phyloP scores from a whole-genome alignment of 2,113 vertebrate species.

The Sclerurus mexicanus region DNA sequence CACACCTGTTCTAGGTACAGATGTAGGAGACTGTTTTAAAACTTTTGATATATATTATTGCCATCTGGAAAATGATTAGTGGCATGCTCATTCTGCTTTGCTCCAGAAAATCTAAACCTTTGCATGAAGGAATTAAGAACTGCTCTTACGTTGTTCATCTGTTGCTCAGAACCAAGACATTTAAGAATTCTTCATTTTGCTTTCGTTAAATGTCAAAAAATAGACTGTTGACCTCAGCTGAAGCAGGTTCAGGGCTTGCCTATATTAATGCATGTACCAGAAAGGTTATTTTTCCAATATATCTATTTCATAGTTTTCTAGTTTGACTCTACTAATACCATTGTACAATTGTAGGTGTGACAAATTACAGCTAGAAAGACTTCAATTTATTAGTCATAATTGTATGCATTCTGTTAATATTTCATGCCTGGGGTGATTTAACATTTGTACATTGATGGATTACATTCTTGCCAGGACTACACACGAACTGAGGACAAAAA shows the following conservation, averaged over 20 bases:
- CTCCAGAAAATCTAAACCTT: slow-evolving; percentile 1
- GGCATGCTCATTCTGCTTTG: slow-evolving; percentile 4
- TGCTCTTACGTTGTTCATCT: neutral
- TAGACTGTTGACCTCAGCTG: neutral
- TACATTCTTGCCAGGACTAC: neutral
- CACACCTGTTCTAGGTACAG: neutral
- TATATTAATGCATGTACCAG: slow-evolving; percentile 15
- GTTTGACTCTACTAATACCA: neutral
- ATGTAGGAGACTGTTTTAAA: neutral
- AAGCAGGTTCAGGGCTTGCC: neutral
- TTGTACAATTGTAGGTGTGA: neutral
- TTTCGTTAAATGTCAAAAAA: neutral
- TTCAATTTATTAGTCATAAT: slow-evolving; percentile 50
- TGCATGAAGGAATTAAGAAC: slow-evolving; percentile 7
- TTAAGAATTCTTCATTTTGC: neutral
- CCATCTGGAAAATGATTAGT: neutral
- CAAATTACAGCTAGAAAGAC: slow-evolving; percentile 30
- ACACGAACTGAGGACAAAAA: neutral
- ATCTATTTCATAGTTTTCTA: neutral
- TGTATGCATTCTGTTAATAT: slow-evolving; percentile 48
- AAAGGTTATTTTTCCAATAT: slow-evolving; percentile 24
- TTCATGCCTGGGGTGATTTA: slow-evolving; percentile 26
- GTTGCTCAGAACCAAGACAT: neutral
- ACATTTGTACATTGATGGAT: slow-evolving; percentile 36
- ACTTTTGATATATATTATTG: neutral